Conservation (phyloP, 2,113 vertebrate species). For the Eupsittula cactorum region DNA sequence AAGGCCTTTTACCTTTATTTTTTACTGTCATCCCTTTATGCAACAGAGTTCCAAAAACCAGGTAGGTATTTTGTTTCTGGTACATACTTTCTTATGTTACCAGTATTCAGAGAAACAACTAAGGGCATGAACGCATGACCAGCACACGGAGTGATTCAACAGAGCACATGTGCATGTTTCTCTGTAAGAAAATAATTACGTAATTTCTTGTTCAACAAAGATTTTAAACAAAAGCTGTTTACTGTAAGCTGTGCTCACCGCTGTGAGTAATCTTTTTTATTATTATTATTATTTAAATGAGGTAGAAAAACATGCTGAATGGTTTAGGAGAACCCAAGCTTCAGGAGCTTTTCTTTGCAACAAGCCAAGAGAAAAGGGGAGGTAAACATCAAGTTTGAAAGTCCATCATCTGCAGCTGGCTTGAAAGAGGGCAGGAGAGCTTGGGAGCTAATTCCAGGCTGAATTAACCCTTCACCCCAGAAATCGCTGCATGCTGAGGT, state of each 20-base stretch:
- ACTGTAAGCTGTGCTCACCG: background rate
- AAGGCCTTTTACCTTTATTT: background rate
- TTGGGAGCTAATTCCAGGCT: background rate
- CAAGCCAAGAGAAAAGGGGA: background rate
- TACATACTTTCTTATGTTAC: background rate
- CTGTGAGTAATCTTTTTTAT: background rate
- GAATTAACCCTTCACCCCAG: background rate
- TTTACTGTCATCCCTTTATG: background rate
- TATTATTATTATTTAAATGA: background rate
- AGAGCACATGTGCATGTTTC: background rate
- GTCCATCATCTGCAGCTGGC: background rate
- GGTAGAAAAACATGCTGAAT: background rate
- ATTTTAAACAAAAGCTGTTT: slow-evolving; percentile 28
- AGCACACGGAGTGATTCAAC: background rate
- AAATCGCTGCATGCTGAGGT: background rate
- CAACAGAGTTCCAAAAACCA: background rate
- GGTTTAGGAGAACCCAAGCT: background rate
- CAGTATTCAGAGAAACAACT: background rate
- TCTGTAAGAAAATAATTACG: background rate
- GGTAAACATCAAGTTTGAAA: background rate
- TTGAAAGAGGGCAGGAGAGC: background rate
- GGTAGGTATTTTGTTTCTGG: background rate
- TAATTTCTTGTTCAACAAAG: slow-evolving; percentile 6
- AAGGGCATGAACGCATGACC: background rate
- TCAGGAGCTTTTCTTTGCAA: background rate